Conservation (phyloP, 2,113 vertebrate species). For the Campylorhamphus procurvoides region DNA sequence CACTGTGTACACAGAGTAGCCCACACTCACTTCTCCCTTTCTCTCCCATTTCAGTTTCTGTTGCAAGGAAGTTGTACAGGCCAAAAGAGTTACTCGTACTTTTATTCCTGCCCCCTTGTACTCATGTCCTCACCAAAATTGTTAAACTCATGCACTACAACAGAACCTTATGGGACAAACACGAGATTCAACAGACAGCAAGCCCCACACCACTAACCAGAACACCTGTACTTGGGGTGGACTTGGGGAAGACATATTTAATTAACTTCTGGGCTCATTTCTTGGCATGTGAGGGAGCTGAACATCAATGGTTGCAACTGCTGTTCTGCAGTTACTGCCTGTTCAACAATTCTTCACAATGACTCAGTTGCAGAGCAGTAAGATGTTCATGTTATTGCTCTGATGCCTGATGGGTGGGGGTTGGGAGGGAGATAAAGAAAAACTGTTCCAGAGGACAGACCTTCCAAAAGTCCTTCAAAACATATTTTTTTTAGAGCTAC, state of each 20-base stretch:
- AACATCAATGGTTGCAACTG: neutral
- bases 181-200: neutral
- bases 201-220: neutral
- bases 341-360: neutral
- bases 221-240: neutral
- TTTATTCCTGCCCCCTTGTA: neutral
- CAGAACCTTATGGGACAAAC: neutral
- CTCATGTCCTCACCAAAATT: neutral
- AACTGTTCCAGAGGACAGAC: neutral
- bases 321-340: neutral
- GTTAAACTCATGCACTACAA: neutral
- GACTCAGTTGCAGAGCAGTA: neutral
- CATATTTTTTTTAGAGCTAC: neutral
- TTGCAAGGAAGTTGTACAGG: neutral
- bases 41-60: neutral
- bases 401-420: neutral
- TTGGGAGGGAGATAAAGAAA: neutral
- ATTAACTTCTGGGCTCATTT: neutral
- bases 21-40: fast-evolving
- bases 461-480: neutral
- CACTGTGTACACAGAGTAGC: neutral
- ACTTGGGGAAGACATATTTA: neutral
- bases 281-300: neutral
- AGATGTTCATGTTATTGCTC: neutral
- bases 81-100: neutral